Base-by-base conservation (phyloP, 2,113 vertebrate genomes). In the Upupa epops region DNA sequence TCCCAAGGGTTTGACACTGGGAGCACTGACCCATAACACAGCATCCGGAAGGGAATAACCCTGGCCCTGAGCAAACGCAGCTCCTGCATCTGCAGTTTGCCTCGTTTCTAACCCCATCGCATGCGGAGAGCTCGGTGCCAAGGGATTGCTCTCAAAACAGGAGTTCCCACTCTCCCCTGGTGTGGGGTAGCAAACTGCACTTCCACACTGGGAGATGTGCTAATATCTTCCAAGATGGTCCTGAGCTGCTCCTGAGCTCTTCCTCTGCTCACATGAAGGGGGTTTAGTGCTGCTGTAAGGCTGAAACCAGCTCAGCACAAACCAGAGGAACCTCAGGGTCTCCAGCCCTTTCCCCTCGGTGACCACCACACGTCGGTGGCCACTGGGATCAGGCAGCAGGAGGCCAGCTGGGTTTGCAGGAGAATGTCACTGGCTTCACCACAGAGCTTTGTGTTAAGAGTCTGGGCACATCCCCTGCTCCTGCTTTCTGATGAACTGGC, bases 131-230 rank as follows among this genome's bases (percentile, higher is more conserved):
- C 46, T 40, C 73, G 40, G 55, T 46, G 66, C 75, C 68, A 90
- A 48, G 70, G 63, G 84, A 40, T 37, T 76, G 86, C 51, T 42
- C 92, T 76, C 77, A 91, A 70, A 89, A 83, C 29, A 83, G 84
- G 88, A 89, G 40, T 80, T 94, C 89, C 73, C 77, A 79, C 69
- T 83, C 68, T 88, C n/a, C 66, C 15, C 4, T 46, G 46, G 37
- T 37, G 22, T 12, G 37, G 75, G 79, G 71, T 7, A 70, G 66
- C 45, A 64, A 83, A 72, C 37, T 64, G 49, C 86, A 45, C 78
- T 94, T 84, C 93, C 87, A 87, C 68, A 90, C 78, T 54, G 74
- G 65, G 90, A 87, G 17, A 64, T 11, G 0, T 42, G 70, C 83
- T 84, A 72, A 76, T 84, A 45, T 77, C 60, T 69, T 37, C 85